Percentiles rank a stretch among this genome's conserved stretches.
Conservation (phyloP, 2,888 invertebrate genomes). For the Thera obeliscata region DNA sequence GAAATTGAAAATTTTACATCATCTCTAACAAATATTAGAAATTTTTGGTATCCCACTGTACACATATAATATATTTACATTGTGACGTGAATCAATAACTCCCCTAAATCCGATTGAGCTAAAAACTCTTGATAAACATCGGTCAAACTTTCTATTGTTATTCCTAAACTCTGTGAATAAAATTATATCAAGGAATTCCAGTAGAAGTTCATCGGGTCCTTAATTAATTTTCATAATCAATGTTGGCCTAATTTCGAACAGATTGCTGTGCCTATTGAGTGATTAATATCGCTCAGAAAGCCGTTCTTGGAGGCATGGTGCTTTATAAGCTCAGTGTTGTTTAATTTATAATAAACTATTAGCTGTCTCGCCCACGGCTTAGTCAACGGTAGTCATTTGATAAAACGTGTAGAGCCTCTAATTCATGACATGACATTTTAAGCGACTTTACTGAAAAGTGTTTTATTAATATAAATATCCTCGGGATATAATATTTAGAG, state of each 20-base stretch:
- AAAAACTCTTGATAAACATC: conserved; percentile 28
- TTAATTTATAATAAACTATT: conserved; percentile 18
- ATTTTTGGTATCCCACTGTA: too few relatives aligned
- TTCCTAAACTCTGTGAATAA: conserved; percentile 26
- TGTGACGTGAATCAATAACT: background rate
- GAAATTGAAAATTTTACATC: too few relatives aligned
- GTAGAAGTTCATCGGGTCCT: conserved; percentile 29
- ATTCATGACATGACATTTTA: too few relatives aligned
- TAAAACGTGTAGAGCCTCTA: too few relatives aligned
- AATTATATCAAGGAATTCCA: conserved; percentile 29
- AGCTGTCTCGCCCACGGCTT: background rate
- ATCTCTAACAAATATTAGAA: too few relatives aligned
- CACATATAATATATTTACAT: too few relatives aligned
- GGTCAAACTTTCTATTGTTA: conserved; percentile 31
- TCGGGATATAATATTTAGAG: too few relatives aligned
- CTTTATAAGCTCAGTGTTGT: conserved; percentile 16
- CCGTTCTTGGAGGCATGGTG: conserved; percentile 16
- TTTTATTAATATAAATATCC: too few relatives aligned
- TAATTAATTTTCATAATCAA: conserved; percentile 37
- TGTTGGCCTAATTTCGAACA: conserved; percentile 29
- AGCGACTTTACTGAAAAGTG: too few relatives aligned
- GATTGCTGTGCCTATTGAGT: conserved; percentile 31
- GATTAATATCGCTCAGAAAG: conserved; percentile 30
- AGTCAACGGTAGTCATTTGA: too few relatives aligned
- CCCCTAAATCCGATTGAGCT: conserved; percentile 17